Evolutionary conservation across 2,888 invertebrate species (phyloP).

Genomic region (Nebria brevicollis): DNA sequence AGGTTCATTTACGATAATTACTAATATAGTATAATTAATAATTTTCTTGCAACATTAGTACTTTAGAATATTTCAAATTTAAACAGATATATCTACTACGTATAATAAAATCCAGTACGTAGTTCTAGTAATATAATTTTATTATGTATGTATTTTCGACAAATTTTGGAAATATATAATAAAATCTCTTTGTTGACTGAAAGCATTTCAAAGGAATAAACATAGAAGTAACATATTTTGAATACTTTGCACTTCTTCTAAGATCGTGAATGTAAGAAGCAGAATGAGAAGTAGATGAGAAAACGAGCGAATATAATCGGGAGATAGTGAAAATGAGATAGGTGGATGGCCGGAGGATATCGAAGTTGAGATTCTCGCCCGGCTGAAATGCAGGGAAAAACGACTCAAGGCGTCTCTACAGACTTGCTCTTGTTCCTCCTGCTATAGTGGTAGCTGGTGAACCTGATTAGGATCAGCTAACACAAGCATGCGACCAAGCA

Average conservation of each 20-base stretch:
- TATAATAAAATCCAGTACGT: too few relatives aligned
- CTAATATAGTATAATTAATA: too few relatives aligned
- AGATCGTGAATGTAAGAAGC: background rate
- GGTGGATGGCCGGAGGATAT: background rate
- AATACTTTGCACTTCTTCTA: background rate
- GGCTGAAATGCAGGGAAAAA: background rate
- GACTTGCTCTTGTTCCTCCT: slow-evolving; percentile 30
- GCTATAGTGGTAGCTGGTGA: background rate
- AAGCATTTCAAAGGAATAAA: background rate
- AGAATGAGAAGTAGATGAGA: background rate
- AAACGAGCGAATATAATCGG: background rate
- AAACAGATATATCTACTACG: too few relatives aligned
- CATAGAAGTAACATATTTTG: background rate
- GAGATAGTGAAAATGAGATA: background rate
- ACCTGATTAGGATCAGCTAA: slow-evolving; percentile 36
- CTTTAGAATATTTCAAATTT: too few relatives aligned
- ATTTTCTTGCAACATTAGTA: too few relatives aligned
- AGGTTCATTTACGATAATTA: too few relatives aligned
- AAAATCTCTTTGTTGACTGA: background rate
- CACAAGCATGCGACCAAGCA: slow-evolving; percentile 14
- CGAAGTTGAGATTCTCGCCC: background rate
- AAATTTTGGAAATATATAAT: background rate
- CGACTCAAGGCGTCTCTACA: background rate
- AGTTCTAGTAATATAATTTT: too few relatives aligned
- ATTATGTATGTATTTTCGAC: too few relatives aligned